Percentiles rank a stretch among this genome's conserved stretches.
These are phyloP conservation scores for Chrysolina haemoptera DNA, from an alignment of 2,888 invertebrate genomes.

Conservation along the genomic window DNA sequence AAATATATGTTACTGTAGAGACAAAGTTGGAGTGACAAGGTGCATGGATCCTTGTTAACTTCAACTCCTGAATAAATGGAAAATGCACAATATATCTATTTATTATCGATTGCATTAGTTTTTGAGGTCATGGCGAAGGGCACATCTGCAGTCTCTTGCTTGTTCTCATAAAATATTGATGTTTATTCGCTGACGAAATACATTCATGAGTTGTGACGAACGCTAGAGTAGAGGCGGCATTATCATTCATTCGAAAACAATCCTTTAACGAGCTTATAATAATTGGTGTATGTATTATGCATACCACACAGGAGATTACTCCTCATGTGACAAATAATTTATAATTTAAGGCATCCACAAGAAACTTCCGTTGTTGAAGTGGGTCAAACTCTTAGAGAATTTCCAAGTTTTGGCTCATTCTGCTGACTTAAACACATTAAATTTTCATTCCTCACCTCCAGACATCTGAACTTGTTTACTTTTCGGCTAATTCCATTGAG, in stretches of 20 bases:
- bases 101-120: neutral
- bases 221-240: neutral
- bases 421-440: neutral
- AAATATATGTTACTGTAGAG: no score
- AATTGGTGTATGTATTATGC: neutral
- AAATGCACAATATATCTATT: no score
- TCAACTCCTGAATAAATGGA: no score
- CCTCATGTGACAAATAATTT: neutral
- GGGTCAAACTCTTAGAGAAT: neutral
- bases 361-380: neutral
- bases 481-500: neutral
- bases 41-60: no score
- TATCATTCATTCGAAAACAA: neutral
- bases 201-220: neutral
- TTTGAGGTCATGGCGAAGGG: neutral
- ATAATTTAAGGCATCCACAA: neutral
- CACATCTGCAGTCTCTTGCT: neutral
- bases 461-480: constrained; percentile 1
- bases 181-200: neutral
- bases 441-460: neutral
- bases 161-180: neutral
- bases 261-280: neutral
- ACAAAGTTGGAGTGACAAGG: no score
- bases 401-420: neutral
- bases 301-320: neutral